Base-by-base conservation (phyloP, 2,888 invertebrate species). In the Chorisops tibialis region DNA sequence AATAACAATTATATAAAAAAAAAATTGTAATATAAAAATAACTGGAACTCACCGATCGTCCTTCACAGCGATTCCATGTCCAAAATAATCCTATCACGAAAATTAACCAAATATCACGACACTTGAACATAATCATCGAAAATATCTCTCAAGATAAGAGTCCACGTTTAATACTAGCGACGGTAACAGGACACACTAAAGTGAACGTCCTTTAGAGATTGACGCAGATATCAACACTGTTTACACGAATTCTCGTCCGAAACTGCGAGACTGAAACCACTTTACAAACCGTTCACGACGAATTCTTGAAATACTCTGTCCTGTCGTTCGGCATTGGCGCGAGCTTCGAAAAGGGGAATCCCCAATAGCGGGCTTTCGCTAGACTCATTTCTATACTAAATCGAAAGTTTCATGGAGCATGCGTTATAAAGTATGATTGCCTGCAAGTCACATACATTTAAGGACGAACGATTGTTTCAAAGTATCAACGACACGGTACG, bases 81-180 rank as follows among this genome's bases (percentile, higher is more conserved):
- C 35, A 41, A 37, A 60, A 60, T 60, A 60, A 60, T 60, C 59
- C 59, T 49, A 60, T 14, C 21, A 60, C 22, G 59, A 60, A 50
- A 22, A 50, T 47, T 39, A 60, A 35, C 41, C 37, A 39, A 60
- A 49, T 21, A n/a, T 41, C 21, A 50, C 50, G 59, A 37, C 59
- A 60, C 59, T 60, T 48, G 14, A 48, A 50, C 59, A 60, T 60
- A 59, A 48, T 59, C 59, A 59, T 30, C 30, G 30, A 9, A 30
- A 30, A 7, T 30, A 30, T 30, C 30, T 30, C 30, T 30, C 5
- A 30, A 9, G 30, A 30, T 30, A 30, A 30, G 30, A 30, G 30
- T 30, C 30, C 30, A 30, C 30, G 30, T 30, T n/a, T 30, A 30
- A 30, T 30, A 30, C 30, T 30, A 9, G 9, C 5, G 5, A 7